Evolutionary conservation across 2,113 vertebrate genomes (phyloP).

Genomic region (Calonectris borealis): DNA sequence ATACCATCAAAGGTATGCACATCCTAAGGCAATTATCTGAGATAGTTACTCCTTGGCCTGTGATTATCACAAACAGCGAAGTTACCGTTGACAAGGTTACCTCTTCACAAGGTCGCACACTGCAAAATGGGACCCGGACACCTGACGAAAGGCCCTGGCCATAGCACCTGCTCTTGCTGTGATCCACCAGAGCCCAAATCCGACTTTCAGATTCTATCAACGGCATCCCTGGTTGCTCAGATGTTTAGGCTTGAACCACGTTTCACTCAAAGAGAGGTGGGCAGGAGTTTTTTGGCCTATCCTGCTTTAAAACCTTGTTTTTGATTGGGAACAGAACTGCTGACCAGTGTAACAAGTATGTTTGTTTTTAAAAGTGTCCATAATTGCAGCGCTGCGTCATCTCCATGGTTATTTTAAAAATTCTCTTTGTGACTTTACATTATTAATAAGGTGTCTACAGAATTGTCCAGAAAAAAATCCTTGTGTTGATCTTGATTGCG

Average conservation of each 20-base stretch:
- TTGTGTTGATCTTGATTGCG: not conserved
- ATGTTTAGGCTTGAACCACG: not conserved
- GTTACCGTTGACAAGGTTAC: not conserved
- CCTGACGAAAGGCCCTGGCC: not conserved
- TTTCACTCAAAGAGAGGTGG: not conserved
- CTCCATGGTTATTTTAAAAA: slow-evolving; percentile 20
- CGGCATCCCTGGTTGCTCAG: not conserved
- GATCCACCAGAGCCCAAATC: not conserved
- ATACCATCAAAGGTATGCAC: no score
- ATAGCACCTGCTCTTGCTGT: not conserved
- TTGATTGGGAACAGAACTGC: not conserved
- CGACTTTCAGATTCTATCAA: not conserved
- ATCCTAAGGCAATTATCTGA: not conserved
- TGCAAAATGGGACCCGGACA: not conserved
- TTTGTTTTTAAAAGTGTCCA: not conserved
- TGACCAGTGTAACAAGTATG: not conserved
- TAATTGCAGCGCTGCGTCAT: not conserved
- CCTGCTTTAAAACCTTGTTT: not conserved
- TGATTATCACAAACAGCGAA: not conserved
- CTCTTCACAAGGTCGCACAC: not conserved
- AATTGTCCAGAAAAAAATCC: not conserved
- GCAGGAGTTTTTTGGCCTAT: not conserved
- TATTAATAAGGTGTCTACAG: slow-evolving; percentile 47
- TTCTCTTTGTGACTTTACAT: slow-evolving; percentile 33
- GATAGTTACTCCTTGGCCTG: not conserved